Conservation (phyloP, 2,113 vertebrate species). For the Lepus americanus region DNA sequence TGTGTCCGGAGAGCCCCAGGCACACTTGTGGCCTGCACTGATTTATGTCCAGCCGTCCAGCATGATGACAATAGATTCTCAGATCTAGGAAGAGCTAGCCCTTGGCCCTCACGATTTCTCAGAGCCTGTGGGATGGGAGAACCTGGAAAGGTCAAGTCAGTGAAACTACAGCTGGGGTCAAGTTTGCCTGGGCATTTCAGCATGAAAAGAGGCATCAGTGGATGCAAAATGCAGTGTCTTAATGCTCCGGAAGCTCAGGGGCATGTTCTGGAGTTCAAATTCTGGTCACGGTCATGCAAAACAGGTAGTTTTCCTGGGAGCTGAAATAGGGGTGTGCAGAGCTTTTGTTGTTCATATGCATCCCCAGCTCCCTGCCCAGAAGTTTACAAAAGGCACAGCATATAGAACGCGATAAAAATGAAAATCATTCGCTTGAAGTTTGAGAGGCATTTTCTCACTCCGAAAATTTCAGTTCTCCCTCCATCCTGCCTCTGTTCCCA, state of each 20-base stretch:
- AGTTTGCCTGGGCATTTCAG: background rate
- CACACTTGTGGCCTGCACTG: background rate
- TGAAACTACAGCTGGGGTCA: background rate
- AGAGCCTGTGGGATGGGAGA: background rate
- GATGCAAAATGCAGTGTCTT: background rate
- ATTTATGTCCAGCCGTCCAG: background rate
- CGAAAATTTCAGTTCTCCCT: conserved; percentile 21
- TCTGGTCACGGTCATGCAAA: background rate
- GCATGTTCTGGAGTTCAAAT: conserved; percentile 20
- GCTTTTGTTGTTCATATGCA: background rate
- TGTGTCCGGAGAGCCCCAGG: accelerated
- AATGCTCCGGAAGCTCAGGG: background rate
- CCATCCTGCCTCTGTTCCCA: background rate
- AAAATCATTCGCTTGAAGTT: background rate
- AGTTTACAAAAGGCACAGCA: background rate
- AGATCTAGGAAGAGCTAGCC: background rate
- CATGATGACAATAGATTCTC: background rate
- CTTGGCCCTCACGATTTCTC: background rate
- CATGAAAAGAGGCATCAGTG: background rate
- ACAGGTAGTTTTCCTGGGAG: background rate
- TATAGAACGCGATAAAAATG: background rate
- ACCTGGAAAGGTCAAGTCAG: background rate
- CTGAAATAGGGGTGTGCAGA: background rate
- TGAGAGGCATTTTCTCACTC: background rate
- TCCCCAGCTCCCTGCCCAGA: background rate